Percentiles rank a stretch among this genome's conserved stretches.
Evolutionary conservation across 2,888 invertebrate genomes (phyloP).

Genomic region (Cylindroiulus punctatus): DNA sequence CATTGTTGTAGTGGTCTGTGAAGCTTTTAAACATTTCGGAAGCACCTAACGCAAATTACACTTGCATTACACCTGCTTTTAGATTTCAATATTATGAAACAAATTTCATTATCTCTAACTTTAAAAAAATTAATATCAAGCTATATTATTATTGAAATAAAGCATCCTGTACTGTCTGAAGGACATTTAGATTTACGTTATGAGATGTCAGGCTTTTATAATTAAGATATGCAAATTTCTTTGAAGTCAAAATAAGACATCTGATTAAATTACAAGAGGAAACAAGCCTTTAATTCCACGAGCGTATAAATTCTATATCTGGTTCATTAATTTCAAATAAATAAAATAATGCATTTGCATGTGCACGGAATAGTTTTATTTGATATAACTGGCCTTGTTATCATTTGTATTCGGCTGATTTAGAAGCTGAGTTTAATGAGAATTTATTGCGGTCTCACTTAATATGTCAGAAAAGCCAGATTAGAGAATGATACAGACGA

Average conservation of each 20-base stretch:
- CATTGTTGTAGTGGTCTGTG: too few species aligned
- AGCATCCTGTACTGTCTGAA: too few species aligned
- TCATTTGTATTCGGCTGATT: neutral
- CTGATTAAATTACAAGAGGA: neutral
- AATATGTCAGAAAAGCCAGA: neutral
- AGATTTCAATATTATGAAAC: too few species aligned
- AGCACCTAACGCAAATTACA: too few species aligned
- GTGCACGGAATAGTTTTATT: neutral
- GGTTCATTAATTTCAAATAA: constrained; percentile 28
- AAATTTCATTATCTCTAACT: too few species aligned
- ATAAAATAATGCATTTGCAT: neutral
- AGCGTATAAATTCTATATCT: neutral
- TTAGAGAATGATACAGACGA: neutral
- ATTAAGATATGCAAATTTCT: neutral
- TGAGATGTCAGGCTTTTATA: neutral
- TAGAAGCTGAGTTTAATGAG: neutral
- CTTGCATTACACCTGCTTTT: too few species aligned
- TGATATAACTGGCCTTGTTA: neutral
- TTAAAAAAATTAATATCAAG: too few species aligned
- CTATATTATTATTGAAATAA: too few species aligned
- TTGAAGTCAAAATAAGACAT: neutral
- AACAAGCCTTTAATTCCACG: neutral
- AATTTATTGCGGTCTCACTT: neutral
- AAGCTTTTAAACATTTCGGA: too few species aligned
- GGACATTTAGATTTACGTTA: too few species aligned